Conservation (phyloP, 2,113 vertebrate species). For the Eubucco bourcierii region DNA sequence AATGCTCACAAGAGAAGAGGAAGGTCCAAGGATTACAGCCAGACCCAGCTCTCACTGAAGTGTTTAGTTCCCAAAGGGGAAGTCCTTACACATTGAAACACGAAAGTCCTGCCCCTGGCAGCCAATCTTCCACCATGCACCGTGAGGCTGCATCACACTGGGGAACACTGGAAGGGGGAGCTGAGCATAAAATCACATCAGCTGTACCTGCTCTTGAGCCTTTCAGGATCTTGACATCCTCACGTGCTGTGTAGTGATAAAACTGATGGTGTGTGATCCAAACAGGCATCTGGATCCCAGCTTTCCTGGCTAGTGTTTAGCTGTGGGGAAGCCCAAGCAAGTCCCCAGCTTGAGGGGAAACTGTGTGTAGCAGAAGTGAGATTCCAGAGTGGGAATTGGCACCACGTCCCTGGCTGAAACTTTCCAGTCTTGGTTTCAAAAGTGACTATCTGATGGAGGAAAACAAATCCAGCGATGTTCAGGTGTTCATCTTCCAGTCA, state of each 20-base stretch:
- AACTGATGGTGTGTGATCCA: neutral
- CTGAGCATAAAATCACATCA: neutral
- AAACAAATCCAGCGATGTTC: neutral
- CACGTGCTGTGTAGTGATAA: neutral
- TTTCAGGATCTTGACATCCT: neutral
- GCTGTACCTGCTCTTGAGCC: neutral
- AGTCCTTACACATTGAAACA: neutral
- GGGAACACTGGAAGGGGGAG: neutral
- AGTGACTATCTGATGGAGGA: neutral
- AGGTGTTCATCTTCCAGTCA: neutral
- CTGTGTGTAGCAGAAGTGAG: neutral
- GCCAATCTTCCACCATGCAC: neutral
- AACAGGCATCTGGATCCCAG: neutral
- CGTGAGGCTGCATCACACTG: too few species aligned
- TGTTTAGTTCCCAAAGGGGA: neutral
- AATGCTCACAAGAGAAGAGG: neutral
- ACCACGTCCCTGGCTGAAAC: neutral
- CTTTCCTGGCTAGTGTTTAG: neutral
- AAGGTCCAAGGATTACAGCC: neutral
- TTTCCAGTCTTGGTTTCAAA: neutral
- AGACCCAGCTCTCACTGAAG: neutral
- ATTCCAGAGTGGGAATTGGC: neutral
- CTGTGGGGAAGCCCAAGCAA: neutral
- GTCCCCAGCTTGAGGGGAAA: neutral
- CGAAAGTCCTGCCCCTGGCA: neutral